Conservation (phyloP, 1,140 invertebrate species). For the Drosophila erecta region DNA sequence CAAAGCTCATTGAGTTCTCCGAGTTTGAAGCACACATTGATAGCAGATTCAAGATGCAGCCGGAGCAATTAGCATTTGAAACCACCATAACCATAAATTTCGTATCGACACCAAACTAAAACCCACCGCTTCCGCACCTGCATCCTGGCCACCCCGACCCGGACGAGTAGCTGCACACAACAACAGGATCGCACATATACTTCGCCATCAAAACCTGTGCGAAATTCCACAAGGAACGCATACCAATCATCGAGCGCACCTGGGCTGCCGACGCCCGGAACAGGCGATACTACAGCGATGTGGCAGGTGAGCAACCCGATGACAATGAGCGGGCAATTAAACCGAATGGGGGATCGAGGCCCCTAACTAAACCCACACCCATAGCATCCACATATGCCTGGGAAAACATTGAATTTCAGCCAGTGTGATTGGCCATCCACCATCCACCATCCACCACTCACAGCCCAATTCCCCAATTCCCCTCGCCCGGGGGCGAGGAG, state of each 20-base stretch:
- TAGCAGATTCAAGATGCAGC: neutral
- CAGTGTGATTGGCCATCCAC: neutral
- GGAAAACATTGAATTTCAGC: neutral
- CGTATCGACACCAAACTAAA: constrained; percentile 29
- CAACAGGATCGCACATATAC: constrained; percentile 86
- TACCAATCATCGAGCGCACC: constrained; percentile 91
- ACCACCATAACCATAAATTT: constrained; percentile 68
- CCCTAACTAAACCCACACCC: constrained; percentile 20
- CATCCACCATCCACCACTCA: neutral
- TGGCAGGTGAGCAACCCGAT: constrained; percentile 86
- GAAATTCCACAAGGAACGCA: constrained; percentile 91
- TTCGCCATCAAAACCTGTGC: constrained; percentile 95
- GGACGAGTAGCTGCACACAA: constrained; percentile 59
- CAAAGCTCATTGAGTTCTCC: neutral
- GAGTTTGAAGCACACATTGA: constrained; percentile 15
- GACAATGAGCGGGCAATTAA: constrained; percentile 68
- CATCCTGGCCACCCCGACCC: neutral
- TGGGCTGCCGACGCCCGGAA: constrained; percentile 90
- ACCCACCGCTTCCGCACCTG: neutral
- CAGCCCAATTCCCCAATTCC: neutral
- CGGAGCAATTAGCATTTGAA: constrained; percentile 64
- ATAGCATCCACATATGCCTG: neutral
- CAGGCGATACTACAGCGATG: constrained; percentile 92
- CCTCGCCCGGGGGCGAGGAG: constrained; percentile 4
- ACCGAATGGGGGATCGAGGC: constrained; percentile 30